Evolutionary conservation across 2,113 vertebrate species (phyloP).

Genomic region (Choloepus hoffmanni): DNA sequence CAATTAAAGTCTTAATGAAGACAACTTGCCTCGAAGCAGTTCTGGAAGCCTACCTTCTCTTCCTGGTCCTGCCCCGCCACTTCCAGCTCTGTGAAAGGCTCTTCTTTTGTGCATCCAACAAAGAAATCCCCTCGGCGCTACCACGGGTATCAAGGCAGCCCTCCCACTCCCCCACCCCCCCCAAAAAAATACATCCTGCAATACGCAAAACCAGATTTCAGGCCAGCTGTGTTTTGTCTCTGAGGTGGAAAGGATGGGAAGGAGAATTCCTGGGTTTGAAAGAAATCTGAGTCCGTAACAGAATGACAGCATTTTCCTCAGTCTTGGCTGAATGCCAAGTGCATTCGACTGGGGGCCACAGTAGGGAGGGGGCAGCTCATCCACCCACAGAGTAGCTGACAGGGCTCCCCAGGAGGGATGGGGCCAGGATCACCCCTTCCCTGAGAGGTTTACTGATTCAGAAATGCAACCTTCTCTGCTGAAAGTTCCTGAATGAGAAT

Average conservation of each 20-base stretch:
- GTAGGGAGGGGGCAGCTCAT: accelerated
- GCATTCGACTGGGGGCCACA: slow-evolving; percentile 30
- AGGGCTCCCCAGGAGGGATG: background rate
- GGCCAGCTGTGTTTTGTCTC: slow-evolving; percentile 12
- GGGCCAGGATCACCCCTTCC: no score
- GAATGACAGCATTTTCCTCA: slow-evolving; percentile 54
- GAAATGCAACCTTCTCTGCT: background rate
- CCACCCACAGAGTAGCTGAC: background rate
- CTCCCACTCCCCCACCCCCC: background rate
- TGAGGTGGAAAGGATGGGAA: slow-evolving; percentile 57
- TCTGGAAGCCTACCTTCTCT: accelerated
- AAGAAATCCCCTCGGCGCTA: slow-evolving; percentile 71
- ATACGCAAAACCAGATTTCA: slow-evolving; percentile 1
- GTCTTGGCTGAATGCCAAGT: background rate
- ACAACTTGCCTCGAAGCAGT: background rate
- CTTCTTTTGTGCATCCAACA: slow-evolving; percentile 44
- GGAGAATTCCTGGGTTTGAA: slow-evolving; percentile 71
- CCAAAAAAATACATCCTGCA: background rate
- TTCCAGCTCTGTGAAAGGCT: background rate
- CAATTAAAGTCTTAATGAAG: background rate
- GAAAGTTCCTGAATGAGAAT: background rate
- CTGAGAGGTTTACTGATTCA: background rate
- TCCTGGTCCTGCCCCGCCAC: background rate
- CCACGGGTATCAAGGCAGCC: slow-evolving; percentile 33
- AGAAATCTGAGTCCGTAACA: slow-evolving; percentile 68